Evolutionary conservation across 1,140 invertebrate genomes (phyloP).

Genomic region (Ephestia elutella): DNA sequence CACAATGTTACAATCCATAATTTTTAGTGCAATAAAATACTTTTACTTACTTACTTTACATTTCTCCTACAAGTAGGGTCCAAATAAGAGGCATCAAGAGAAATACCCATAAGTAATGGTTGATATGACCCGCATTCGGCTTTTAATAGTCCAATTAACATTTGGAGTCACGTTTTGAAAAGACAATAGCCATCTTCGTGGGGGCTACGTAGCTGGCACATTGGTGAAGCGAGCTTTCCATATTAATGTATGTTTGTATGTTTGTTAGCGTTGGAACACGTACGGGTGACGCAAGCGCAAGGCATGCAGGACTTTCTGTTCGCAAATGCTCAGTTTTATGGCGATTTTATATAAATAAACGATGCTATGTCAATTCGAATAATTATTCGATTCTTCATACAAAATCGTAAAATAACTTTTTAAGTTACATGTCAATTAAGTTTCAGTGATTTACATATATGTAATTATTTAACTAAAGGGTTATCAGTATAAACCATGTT

Average conservation of each 20-base stretch:
- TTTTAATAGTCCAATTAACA: constrained; percentile 73
- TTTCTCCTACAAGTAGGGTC: neutral
- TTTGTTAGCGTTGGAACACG: constrained; percentile 72
- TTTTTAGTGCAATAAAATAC: neutral
- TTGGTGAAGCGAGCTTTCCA: constrained; percentile 64
- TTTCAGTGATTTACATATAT: too few species aligned
- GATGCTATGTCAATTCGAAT: too few species aligned
- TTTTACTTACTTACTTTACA: too few species aligned
- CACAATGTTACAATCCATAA: too few species aligned
- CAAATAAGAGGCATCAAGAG: neutral
- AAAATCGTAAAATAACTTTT: too few species aligned
- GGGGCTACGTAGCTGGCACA: constrained; percentile 62
- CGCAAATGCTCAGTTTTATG: constrained; percentile 20
- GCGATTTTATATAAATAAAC: neutral
- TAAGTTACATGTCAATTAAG: too few species aligned
- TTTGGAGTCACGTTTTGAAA: constrained; percentile 70
- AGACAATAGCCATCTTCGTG: constrained; percentile 73
- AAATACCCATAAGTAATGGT: constrained; percentile 53
- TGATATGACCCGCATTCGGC: constrained; percentile 71
- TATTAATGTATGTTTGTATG: constrained; percentile 74
- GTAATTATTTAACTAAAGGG: too few species aligned
- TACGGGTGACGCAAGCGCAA: constrained; percentile 56
- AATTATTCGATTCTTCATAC: too few species aligned
- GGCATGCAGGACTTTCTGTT: constrained; percentile 43
- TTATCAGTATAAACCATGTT: too few species aligned